Base-by-base conservation (phyloP, 2,797 vertebrate species). In the Jordanella pulchra region DNA sequence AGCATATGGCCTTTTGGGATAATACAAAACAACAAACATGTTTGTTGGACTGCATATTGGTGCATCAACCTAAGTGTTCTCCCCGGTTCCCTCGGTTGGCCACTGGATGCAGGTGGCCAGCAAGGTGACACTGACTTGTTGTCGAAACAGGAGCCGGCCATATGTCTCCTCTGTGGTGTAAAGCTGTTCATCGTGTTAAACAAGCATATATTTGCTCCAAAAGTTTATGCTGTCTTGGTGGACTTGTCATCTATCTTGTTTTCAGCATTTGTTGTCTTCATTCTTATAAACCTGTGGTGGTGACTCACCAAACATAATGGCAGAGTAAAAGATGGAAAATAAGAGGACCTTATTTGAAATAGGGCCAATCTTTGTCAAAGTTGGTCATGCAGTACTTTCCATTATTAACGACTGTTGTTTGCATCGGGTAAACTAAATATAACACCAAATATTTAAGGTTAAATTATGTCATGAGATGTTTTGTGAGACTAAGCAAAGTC, bases 61-160 rank as follows among this genome's bases (percentile, higher is more conserved):
- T 55, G 71, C 55, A 55, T 87, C 82, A 75, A 71, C 82, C 82
- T 67, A 69, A 87, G 80, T 68, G 23, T 23, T 21, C 28, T 27
- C 7, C 3, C 47, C 18, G 23, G n/a, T 47, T n/a, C 21, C 71
- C 79, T 42, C 63, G 0, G 73, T 66, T 83, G 88, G 85, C 84
- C 85, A 78, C 44, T n/a, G 44, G 80, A 84, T 89, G 91, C 91
- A 92, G 92, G 93, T 93, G 91, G 90, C 85, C 2, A 30, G 78
- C 88, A 93, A 92, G 93, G 92, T 93, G 91, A 93, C 93, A 93
- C 89, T 81, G 51, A 90, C 87, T 90, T 87, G 86, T 90, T 87
- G 89, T 87, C 28, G 60, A 72, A 89, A 90, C 89, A 91, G 45
- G 73, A 76, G 70, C 70, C 5, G 35, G 71, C 89, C 93, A 93